Evolutionary conservation across 2,888 invertebrate species (phyloP).

Genomic region (Euzetes globulus): DNA sequence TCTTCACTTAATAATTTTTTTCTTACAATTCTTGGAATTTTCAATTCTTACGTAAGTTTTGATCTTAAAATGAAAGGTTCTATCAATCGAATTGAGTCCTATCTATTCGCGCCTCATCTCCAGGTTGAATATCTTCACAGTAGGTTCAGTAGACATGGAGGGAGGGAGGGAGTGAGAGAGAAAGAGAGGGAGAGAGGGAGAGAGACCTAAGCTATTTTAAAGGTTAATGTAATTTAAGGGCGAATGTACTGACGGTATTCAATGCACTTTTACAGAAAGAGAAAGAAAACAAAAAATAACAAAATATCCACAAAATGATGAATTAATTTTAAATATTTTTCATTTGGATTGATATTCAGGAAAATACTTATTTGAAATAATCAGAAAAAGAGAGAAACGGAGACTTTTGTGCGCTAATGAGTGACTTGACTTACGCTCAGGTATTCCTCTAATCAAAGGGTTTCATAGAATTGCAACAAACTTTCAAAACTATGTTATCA

Average conservation of each 20-base stretch:
- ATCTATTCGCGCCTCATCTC: neutral
- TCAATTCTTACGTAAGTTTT: neutral
- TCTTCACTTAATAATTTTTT: no score
- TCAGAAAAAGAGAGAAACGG: no score
- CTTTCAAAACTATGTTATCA: neutral
- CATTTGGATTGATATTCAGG: no score
- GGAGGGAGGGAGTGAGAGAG: no score
- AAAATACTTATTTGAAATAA: no score
- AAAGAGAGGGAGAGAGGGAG: neutral
- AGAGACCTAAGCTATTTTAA: neutral
- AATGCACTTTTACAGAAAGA: neutral
- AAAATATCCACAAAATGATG: neutral
- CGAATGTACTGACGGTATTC: neutral
- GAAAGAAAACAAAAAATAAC: neutral
- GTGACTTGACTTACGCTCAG: no score
- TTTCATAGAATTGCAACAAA: no score
- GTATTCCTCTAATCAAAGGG: no score
- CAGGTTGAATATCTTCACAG: neutral
- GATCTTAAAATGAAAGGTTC: no score
- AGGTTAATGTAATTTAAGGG: conserved; percentile 3
- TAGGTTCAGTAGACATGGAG: neutral
- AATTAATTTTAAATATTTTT: neutral
- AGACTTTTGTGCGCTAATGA: no score
- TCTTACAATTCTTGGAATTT: neutral
- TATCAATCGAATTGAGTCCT: no score